Percentiles rank a stretch among this genome's conserved stretches.
Evolutionary conservation across 2,888 invertebrate species (phyloP).

Genomic region (Eristalis pertinax): DNA sequence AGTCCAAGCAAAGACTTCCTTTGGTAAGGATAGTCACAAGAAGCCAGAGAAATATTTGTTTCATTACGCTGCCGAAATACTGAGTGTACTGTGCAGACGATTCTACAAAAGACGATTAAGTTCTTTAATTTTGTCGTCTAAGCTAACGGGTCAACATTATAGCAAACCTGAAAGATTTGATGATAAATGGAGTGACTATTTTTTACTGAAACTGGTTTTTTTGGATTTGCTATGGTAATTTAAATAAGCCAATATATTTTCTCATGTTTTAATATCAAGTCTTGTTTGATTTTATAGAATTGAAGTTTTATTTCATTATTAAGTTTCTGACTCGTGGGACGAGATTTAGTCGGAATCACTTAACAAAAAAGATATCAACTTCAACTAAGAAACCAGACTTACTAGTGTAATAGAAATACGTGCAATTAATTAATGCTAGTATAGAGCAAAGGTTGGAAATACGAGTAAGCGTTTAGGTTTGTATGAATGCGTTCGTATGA

Average conservation of each 20-base stretch:
- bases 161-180: constrained; percentile 25
- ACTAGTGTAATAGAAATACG: neutral
- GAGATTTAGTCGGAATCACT: neutral
- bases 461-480: no score
- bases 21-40: neutral
- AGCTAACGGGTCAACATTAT: constrained; percentile 20
- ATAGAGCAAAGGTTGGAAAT: neutral
- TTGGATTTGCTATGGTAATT: constrained; percentile 4
- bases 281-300: constrained; percentile 2
- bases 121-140: constrained; percentile 1
- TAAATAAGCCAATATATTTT: neutral
- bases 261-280: neutral
- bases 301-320: neutral
- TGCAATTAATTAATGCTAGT: neutral
- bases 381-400: neutral
- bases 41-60: neutral
- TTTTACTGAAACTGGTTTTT: constrained; percentile 37
- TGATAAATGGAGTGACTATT: neutral
- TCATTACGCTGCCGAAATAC: neutral
- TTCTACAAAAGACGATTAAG: constrained; percentile 29
- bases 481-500: no score
- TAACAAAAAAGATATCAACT: neutral
- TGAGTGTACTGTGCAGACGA: constrained; percentile 14
- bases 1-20: neutral
- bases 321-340: neutral